These are phyloP conservation scores for Vandiemenella viatica DNA, from an alignment of 2,888 invertebrate genomes.

Conservation along the genomic window DNA sequence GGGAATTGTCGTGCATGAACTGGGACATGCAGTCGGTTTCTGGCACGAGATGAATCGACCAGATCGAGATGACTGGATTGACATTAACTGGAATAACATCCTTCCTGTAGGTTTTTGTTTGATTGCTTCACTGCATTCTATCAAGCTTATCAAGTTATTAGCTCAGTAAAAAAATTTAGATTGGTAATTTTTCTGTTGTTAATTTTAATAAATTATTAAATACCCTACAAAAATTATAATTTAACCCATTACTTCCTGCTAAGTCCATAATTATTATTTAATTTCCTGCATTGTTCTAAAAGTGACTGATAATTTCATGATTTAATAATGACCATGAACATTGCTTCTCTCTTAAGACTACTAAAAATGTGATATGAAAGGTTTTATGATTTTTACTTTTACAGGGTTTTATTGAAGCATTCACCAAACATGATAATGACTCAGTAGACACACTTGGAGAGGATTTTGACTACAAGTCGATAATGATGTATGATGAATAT, in stretches of 20 bases:
- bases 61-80: conserved; percentile 30
- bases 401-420: conserved; percentile 20
- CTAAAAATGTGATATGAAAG: too few species aligned
- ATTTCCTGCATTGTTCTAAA: not conserved
- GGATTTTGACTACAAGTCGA: conserved; percentile 28
- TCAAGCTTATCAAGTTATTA: too few species aligned
- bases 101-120: conserved; percentile 21
- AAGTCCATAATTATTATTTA: not conserved
- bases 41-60: conserved; percentile 34
- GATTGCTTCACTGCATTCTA: not conserved
- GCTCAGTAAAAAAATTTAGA: too few species aligned
- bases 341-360: too few species aligned
- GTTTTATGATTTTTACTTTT: conserved; percentile 5
- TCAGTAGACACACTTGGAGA: conserved; percentile 21
- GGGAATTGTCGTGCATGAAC: conserved; percentile 33
- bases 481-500: conserved; percentile 32
- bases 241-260: too few species aligned
- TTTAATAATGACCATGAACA: too few species aligned
- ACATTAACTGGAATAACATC: conserved; percentile 27
- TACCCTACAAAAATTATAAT: too few species aligned
- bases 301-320: not conserved
- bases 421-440: conserved; percentile 17
- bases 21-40: conserved; percentile 32
- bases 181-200: too few species aligned
- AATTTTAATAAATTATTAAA: too few species aligned